A percentile compares a stretch with the other conserved stretches of the same genome.
phyloP scores from a whole-genome alignment of 1,140 invertebrate species.

The Heliconius melpomene region DNA sequence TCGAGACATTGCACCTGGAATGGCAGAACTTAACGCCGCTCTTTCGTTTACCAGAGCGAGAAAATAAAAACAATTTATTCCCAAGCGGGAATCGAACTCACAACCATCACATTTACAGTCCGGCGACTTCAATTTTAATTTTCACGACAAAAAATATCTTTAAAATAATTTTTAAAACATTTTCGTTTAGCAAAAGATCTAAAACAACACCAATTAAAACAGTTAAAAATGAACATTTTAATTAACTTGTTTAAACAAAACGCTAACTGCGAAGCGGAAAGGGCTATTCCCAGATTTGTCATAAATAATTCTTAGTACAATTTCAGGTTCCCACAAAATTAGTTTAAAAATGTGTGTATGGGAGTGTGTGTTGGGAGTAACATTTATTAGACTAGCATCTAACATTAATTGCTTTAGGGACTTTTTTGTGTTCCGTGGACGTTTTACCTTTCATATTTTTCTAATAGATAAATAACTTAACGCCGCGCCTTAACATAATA shows the following conservation, averaged over 20 bases:
- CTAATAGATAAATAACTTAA: not conserved
- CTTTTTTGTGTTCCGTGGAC: not conserved
- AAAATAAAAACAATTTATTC: too few relatives aligned
- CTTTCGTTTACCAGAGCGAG: too few relatives aligned
- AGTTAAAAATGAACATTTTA: not conserved
- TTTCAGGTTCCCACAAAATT: constrained; percentile 17
- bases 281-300: constrained; percentile 20
- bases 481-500: too few relatives aligned
- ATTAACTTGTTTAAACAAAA: constrained; percentile 11
- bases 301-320: constrained; percentile 27
- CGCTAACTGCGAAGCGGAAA: not conserved
- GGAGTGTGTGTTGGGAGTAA: not conserved
- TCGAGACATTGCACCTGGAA: too few relatives aligned
- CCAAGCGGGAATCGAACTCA: too few relatives aligned
- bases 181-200: not conserved
- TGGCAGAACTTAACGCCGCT: too few relatives aligned
- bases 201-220: not conserved
- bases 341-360: constrained; percentile 5
- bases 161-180: not conserved
- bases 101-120: too few relatives aligned
- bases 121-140: too few relatives aligned
- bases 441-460: not conserved
- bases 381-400: not conserved
- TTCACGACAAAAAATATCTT: not conserved
- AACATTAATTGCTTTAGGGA: constrained; percentile 6